These are phyloP conservation scores for Amphiprion ocellaris DNA, from an alignment of 2,113 vertebrate genomes.

Conservation along the genomic window DNA sequence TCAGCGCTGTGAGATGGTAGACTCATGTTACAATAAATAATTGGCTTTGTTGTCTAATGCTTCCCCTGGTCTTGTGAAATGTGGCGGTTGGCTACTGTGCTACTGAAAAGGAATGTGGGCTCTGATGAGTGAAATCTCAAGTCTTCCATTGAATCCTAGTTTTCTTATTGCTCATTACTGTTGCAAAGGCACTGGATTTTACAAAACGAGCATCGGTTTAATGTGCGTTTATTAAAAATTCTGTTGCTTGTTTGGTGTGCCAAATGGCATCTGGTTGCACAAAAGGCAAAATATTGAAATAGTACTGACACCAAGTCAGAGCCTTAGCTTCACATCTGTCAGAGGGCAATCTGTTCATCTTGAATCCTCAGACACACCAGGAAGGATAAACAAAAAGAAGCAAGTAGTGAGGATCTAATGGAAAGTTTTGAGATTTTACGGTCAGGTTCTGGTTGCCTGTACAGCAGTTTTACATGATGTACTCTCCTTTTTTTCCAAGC, in stretches of 20 bases:
- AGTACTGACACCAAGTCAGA: not conserved
- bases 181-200: not conserved
- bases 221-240: not conserved
- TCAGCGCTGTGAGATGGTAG: not conserved
- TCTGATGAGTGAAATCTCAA: constrained; percentile 58
- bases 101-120: constrained; percentile 48
- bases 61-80: constrained; percentile 19
- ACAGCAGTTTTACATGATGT: constrained; percentile 65
- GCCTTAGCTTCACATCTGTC: no score
- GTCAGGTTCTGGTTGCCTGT: constrained; percentile 55
- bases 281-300: not conserved
- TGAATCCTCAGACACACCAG: not conserved
- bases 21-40: constrained; percentile 1
- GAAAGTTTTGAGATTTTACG: constrained; percentile 49
- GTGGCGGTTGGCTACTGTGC: constrained; percentile 64
- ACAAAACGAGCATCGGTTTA: not conserved
- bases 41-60: constrained; percentile 32
- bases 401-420: constrained; percentile 28
- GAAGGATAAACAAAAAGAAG: not conserved
- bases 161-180: constrained; percentile 14
- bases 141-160: constrained; percentile 56
- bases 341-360: not conserved
- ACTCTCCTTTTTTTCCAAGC: constrained; percentile 59
- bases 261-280: not conserved
- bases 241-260: not conserved